Evolutionary conservation across 2,888 invertebrate species (phyloP), one percentile per base, ranked within the genome.

Genomic region (Steinernema carpocapsae): DNA sequence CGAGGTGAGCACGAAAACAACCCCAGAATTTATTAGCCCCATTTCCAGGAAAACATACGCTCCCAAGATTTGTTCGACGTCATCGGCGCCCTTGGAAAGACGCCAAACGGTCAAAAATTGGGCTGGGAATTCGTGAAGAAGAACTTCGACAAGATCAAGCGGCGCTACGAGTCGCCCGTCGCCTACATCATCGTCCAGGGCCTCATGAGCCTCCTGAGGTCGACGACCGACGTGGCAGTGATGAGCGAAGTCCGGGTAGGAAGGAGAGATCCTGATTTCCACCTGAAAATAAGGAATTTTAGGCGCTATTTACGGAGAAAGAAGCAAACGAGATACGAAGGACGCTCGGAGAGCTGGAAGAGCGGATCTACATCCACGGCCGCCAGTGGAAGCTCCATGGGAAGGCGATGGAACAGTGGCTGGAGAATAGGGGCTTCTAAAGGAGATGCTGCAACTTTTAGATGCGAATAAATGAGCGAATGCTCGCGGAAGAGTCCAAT

Each of bases 361-460:
- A 48, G n/a, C 4, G n/a, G 7, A 48, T 48, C n/a, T 6, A 10
- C 19, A 48, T 48, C 48, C 19, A 6, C 19, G 6, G 7, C 4
- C 17, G 48, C 4, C 48, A 48, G n/a, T 48, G 48, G 48, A 48
- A 48, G 48, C 48, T 48, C 6, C 48, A 48, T 48, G 48, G 48
- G 4, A 19, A 6, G 4, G 3, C n/a, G 6, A 4, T 48, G n/a
- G 48, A 17, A 3, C 17, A 17, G 7, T 48, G 48, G 48, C n/a
- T 48, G 6, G n/a, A 10, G 4, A 48, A 48, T 17, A 48, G 19
- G 17, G 48, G 48, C 6, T 48, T n/a, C n/a, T n/a, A n/a, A n/a
- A n/a, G n/a, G n/a, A n/a, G n/a, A n/a, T n/a, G n/a, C n/a, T n/a
- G n/a, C n/a, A n/a, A n/a, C n/a, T n/a, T n/a, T n/a, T n/a, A n/a